phyloP scores from a whole-genome alignment of 2,888 invertebrate genomes.

The Schrankia costaestrigalis region DNA sequence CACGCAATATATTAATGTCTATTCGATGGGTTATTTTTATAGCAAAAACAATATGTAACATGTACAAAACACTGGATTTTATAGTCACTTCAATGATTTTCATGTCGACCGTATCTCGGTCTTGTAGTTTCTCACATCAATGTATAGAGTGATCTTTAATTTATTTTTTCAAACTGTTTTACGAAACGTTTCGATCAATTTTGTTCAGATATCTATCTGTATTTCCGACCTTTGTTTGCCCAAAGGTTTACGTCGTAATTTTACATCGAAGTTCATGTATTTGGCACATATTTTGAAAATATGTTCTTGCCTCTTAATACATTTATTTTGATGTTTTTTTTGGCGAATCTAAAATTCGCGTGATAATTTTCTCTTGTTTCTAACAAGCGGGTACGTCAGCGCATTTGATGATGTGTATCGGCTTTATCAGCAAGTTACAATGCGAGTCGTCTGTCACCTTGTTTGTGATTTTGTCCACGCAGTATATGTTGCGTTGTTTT shows the following conservation, averaged over 20 bases:
- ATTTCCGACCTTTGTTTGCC: too few species aligned
- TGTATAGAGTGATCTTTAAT: background rate
- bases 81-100: conserved; percentile 31
- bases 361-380: too few species aligned
- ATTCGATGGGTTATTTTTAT: conserved; percentile 70
- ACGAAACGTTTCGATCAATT: conserved; percentile 7
- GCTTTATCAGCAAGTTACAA: conserved; percentile 84
- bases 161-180: background rate
- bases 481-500: conserved; percentile 85
- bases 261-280: too few species aligned
- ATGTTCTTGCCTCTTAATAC: too few species aligned
- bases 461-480: conserved; percentile 87
- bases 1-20: conserved; percentile 56
- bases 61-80: conserved; percentile 49
- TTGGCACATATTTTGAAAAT: conserved; percentile 4
- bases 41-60: conserved; percentile 47
- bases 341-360: too few species aligned
- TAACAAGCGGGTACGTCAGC: conserved; percentile 70
- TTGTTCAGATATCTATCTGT: too few species aligned
- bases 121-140: too few species aligned
- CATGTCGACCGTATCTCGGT: too few species aligned
- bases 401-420: conserved; percentile 85
- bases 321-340: background rate
- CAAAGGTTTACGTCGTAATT: too few species aligned
- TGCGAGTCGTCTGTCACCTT: conserved; percentile 86